Percentiles rank a stretch among this genome's conserved stretches.
Evolutionary conservation across 1,140 invertebrate genomes (phyloP).

Genomic region (Plectrocnemia conspersa): DNA sequence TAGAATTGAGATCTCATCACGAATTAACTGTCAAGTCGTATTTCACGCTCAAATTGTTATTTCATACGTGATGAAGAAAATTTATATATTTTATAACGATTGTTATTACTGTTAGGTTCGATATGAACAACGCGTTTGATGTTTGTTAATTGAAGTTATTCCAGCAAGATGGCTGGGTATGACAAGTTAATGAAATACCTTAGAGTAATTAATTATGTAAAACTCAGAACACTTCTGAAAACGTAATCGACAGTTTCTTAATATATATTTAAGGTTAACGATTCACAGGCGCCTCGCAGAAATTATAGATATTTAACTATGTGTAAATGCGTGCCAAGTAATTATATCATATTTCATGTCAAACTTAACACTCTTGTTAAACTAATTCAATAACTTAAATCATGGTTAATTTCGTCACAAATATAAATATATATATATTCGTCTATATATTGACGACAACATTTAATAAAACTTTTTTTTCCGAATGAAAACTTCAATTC

Average conservation of each 20-base stretch:
- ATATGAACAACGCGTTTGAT: not conserved
- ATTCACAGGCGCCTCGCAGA: not conserved
- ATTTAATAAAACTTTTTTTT: too few relatives aligned
- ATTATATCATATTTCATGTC: not conserved
- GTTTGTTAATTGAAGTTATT: slow-evolving; percentile 8
- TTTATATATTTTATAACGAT: not conserved
- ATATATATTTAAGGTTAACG: not conserved
- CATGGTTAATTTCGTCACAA: too few relatives aligned
- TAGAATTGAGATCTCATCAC: not conserved
- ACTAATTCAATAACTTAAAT: too few relatives aligned
- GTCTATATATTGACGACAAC: too few relatives aligned
- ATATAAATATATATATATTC: too few relatives aligned
- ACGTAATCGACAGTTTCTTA: not conserved
- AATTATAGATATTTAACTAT: not conserved
- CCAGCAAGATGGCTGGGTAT: not conserved
- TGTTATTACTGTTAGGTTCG: not conserved
- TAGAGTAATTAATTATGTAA: slow-evolving; percentile 17
- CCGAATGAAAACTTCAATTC: too few relatives aligned
- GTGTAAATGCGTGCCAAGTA: not conserved
- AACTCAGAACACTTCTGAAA: slow-evolving; percentile 1
- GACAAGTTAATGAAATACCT: slow-evolving; percentile 20
- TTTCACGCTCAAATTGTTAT: not conserved
- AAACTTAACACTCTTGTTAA: too few relatives aligned
- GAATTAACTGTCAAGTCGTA: not conserved
- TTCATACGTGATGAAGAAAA: not conserved